These are phyloP conservation scores for Microplitis deprimator DNA, from an alignment of 2,888 invertebrate species.

Conservation along the genomic window DNA sequence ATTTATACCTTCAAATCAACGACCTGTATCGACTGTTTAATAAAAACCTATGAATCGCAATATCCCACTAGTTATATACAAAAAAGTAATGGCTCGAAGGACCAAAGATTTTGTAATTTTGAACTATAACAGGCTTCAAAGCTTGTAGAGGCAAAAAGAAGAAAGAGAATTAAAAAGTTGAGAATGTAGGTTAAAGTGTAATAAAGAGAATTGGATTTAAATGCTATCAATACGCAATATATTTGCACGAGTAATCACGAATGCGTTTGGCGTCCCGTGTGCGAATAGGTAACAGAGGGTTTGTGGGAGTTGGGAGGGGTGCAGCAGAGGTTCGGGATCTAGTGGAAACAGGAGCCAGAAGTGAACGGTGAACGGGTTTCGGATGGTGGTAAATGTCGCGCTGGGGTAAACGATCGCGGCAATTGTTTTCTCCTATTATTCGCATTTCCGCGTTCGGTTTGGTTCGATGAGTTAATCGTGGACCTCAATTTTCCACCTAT, in stretches of 20 bases:
- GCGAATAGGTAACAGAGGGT: constrained; percentile 12
- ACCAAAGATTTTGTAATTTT: too few relatives aligned
- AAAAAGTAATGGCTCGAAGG: too few relatives aligned
- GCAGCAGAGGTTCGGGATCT: neutral
- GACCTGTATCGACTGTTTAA: neutral
- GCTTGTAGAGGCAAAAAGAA: constrained; percentile 10
- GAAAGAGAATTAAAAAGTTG: neutral
- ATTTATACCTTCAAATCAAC: constrained; percentile 39
- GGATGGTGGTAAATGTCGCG: constrained; percentile 19
- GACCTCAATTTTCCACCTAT: constrained; percentile 33
- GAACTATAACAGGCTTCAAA: too few relatives aligned
- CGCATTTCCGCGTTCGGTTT: constrained; percentile 39
- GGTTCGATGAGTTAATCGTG: constrained; percentile 56
- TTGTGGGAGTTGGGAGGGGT: neutral
- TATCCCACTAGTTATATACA: too few relatives aligned
- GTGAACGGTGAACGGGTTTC: neutral
- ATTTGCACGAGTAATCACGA: constrained; percentile 26
- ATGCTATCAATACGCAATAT: constrained; percentile 22
- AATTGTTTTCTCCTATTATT: constrained; percentile 56
- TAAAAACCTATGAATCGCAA: too few relatives aligned
- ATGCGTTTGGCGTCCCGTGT: constrained; percentile 28
- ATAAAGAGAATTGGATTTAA: constrained; percentile 28
- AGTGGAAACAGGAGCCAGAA: neutral
- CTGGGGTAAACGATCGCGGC: constrained; percentile 58
- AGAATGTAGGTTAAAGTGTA: constrained; percentile 2